These are phyloP conservation scores for Megalurothrips usitatus DNA, from an alignment of 2,888 invertebrate species.

Conservation along the genomic window DNA sequence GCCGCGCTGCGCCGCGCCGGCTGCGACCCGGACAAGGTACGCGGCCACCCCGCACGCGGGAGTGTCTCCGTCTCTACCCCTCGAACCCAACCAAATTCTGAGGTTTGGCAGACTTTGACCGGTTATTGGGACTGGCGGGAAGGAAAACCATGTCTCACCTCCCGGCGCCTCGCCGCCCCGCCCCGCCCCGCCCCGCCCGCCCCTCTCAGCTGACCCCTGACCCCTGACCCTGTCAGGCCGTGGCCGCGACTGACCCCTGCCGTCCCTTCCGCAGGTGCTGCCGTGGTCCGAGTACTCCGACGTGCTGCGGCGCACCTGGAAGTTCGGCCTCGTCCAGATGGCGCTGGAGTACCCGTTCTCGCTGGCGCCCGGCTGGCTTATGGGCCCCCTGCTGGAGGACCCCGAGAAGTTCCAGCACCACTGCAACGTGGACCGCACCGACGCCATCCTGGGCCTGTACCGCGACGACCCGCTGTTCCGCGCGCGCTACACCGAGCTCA, in stretches of 20 bases:
- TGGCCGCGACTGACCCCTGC: no score
- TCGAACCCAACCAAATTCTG: no score
- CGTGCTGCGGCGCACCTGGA: not conserved
- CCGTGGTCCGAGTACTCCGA: not conserved
- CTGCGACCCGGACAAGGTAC: not conserved
- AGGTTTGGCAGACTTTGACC: no score
- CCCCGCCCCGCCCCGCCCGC: no score
- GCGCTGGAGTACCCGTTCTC: conserved; percentile 5
- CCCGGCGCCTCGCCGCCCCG: no score
- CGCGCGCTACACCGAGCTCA: not conserved
- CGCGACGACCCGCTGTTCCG: not conserved
- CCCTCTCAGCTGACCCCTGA: no score
- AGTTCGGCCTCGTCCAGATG: not conserved
- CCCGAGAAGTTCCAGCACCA: not conserved
- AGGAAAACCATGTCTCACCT: no score
- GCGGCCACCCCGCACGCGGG: no score
- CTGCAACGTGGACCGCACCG: conserved; percentile 15
- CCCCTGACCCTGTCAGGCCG: no score
- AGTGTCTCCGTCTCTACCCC: no score
- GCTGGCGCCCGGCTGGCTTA: not conserved
- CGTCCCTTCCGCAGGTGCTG: not conserved
- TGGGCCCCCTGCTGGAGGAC: not conserved
- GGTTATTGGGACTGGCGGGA: no score
- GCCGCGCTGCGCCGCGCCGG: conserved; percentile 2
- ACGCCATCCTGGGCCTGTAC: not conserved